A percentile compares a stretch with the other conserved stretches of the same genome.
Evolutionary conservation across 2,113 vertebrate genomes (phyloP).

Genomic region (Telmatochromis sp.): DNA sequence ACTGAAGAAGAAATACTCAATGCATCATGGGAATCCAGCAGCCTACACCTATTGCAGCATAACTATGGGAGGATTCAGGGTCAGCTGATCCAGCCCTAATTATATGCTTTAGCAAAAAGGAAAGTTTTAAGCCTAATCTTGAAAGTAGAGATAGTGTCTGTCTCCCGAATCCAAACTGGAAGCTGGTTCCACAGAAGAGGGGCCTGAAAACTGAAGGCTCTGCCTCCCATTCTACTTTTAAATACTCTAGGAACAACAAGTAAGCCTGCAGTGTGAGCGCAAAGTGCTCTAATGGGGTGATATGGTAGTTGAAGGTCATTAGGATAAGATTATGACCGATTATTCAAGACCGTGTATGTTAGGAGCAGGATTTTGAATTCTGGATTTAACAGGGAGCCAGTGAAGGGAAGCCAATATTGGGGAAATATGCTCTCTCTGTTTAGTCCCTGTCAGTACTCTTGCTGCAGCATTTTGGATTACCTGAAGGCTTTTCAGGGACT

Average conservation of each 20-base stretch:
- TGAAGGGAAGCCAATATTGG: not conserved
- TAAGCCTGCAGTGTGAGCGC: accelerated
- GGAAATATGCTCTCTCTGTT: not conserved
- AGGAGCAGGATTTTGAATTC: not conserved
- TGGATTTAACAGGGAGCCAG: not conserved
- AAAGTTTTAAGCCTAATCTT: not conserved
- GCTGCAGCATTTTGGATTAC: not conserved
- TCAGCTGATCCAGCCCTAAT: accelerated
- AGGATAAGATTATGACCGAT: not conserved
- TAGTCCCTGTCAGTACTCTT: not conserved
- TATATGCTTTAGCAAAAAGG: not conserved
- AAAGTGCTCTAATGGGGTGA: not conserved
- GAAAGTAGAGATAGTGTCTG: not conserved
- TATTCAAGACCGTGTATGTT: not conserved
- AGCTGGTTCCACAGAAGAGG: no score
- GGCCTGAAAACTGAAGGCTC: not conserved
- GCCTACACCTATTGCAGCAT: not conserved
- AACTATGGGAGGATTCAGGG: not conserved
- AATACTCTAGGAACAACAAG: not conserved
- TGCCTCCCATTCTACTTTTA: accelerated
- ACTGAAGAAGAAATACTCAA: accelerated
- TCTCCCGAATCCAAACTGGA: accelerated
- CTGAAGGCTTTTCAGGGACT: accelerated
- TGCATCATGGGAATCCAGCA: not conserved
- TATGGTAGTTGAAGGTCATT: accelerated